These are phyloP conservation scores for Caenorhabditis zanzibari DNA, from an alignment of 2,888 invertebrate species.

Conservation along the genomic window DNA sequence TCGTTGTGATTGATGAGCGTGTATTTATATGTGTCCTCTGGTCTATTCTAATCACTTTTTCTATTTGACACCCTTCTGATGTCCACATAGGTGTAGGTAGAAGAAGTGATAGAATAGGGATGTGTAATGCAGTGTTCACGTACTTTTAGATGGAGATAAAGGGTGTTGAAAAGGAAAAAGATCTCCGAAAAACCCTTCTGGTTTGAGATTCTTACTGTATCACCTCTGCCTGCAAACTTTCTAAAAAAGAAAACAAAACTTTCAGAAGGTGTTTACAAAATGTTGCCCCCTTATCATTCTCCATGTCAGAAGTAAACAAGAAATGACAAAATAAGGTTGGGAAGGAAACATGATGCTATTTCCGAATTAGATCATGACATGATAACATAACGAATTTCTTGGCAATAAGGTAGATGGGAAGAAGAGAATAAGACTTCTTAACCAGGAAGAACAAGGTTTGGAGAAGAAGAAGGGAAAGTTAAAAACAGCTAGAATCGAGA, in stretches of 20 bases:
- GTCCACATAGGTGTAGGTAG: constrained; percentile 25
- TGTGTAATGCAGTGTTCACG: background rate
- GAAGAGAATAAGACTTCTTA: background rate
- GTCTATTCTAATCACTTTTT: constrained; percentile 41
- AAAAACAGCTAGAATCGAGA: too few species aligned
- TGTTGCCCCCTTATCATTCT: background rate
- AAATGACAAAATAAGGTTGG: background rate
- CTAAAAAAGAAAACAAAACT: background rate
- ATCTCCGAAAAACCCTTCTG: too few species aligned
- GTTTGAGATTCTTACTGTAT: too few species aligned
- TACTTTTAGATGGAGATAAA: background rate
- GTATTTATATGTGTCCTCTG: constrained; percentile 18
- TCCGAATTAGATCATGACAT: constrained; percentile 13
- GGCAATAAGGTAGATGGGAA: background rate
- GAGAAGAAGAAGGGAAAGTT: too few species aligned
- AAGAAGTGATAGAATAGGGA: background rate
- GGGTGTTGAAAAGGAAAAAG: too few species aligned
- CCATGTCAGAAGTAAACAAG: background rate
- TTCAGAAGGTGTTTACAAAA: constrained; percentile 7
- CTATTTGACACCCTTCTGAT: constrained; percentile 31
- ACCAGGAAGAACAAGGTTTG: background rate
- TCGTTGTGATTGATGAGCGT: constrained; percentile 47
- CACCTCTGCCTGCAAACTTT: too few species aligned
- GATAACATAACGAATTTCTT: constrained; percentile 9
- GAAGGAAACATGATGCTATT: constrained; percentile 26